Evolutionary conservation across 2,113 vertebrate species (phyloP).

Genomic region (Heliornis fulica): DNA sequence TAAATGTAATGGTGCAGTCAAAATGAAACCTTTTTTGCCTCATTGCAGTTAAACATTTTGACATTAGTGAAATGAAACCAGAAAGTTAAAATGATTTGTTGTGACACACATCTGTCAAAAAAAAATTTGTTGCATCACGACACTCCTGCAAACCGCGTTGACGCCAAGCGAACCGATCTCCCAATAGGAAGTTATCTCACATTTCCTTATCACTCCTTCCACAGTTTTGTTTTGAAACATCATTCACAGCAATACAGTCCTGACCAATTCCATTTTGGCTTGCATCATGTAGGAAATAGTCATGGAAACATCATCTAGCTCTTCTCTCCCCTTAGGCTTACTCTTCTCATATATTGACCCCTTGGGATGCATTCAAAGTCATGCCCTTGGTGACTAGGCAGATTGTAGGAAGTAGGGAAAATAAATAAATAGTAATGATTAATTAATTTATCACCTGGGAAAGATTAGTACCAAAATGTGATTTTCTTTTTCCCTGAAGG

Average conservation of each 20-base stretch:
- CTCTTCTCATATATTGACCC: background rate
- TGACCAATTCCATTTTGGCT: background rate
- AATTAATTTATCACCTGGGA: background rate
- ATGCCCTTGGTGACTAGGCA: background rate
- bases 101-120: slow-evolving; percentile 24
- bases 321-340: background rate
- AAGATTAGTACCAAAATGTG: background rate
- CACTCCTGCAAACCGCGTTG: background rate
- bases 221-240: background rate
- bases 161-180: background rate
- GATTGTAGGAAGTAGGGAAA: background rate
- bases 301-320: background rate
- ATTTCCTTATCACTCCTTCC: background rate
- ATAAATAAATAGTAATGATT: slow-evolving; percentile 8
- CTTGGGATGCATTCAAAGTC: background rate
- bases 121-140: background rate
- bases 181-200: background rate
- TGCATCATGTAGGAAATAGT: background rate
- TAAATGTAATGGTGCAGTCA: slow-evolving; percentile 7
- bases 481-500: background rate
- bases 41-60: slow-evolving; percentile 52
- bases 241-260: background rate
- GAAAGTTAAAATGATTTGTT: slow-evolving; percentile 38
- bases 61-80: slow-evolving; percentile 6
- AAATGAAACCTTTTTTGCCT: slow-evolving; percentile 44